Conservation (phyloP, 2,113 vertebrate genomes). For the Athene cunicularia region DNA sequence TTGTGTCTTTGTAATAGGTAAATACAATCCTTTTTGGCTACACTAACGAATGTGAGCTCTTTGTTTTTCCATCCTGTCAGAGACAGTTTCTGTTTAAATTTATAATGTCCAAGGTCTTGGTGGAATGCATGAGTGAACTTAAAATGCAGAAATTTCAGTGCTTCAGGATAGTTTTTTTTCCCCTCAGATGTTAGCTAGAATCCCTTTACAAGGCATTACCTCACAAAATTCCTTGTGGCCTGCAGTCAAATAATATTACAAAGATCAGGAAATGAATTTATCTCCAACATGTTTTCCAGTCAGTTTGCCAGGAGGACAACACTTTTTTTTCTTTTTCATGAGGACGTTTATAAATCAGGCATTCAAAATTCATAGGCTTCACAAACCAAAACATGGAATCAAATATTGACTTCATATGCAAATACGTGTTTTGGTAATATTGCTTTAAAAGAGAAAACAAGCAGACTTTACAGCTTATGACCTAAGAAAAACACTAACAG, state of each 20-base stretch:
- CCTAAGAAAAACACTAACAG: neutral
- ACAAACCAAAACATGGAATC: neutral
- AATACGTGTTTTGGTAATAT: neutral
- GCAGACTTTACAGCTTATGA: neutral
- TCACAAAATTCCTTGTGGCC: neutral
- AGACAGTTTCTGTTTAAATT: neutral
- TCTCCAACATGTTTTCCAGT: neutral
- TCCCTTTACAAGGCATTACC: constrained; percentile 2
- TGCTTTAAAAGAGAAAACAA: neutral
- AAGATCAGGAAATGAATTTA: constrained; percentile 6
- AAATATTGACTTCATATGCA: neutral
- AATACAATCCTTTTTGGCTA: neutral
- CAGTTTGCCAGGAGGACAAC: neutral
- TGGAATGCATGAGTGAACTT: neutral
- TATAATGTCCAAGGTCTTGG: neutral
- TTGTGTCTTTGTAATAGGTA: neutral
- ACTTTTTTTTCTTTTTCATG: neutral
- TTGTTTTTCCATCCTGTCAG: neutral
- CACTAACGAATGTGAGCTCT: rapidly evolving
- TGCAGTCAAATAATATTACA: constrained; percentile 1
- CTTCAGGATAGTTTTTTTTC: neutral
- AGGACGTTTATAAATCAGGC: neutral
- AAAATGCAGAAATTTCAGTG: neutral
- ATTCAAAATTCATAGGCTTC: neutral
- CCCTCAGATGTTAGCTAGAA: neutral